A percentile compares a stretch with the other conserved stretches of the same genome.
These are phyloP conservation scores for Scaptomyza cyrtandrae DNA, from an alignment of 2,888 invertebrate genomes.

Conservation along the genomic window DNA sequence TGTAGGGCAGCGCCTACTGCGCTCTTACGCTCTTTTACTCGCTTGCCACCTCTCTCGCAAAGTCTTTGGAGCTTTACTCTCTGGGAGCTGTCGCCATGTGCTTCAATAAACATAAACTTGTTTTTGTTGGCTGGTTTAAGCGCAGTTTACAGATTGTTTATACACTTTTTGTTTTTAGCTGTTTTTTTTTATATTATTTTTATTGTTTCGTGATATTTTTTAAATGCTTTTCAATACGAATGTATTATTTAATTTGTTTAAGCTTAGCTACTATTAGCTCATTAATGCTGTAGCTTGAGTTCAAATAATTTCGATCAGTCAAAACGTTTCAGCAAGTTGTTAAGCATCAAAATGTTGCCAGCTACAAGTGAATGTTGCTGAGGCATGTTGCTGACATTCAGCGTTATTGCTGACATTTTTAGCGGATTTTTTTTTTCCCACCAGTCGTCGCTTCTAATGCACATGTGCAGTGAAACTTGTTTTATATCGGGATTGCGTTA, in stretches of 20 bases:
- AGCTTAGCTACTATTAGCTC: background rate
- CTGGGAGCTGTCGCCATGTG: slow-evolving; percentile 56
- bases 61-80: slow-evolving; percentile 17
- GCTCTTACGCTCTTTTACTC: background rate
- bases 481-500: slow-evolving; percentile 52
- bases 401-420: slow-evolving; percentile 26
- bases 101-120: slow-evolving; percentile 70
- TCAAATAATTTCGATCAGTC: background rate
- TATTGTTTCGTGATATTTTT: slow-evolving; percentile 12
- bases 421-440: slow-evolving; percentile 23
- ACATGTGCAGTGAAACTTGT: slow-evolving; percentile 77
- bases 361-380: slow-evolving; percentile 36
- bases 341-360: slow-evolving; percentile 13
- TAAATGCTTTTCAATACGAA: slow-evolving; percentile 8
- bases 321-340: background rate
- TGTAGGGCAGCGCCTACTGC: slow-evolving; percentile 36
- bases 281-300: background rate
- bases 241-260: background rate
- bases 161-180: slow-evolving; percentile 39
- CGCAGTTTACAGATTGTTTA: slow-evolving; percentile 53
- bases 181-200: slow-evolving; percentile 20
- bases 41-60: slow-evolving; percentile 7
- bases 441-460: slow-evolving; percentile 37
- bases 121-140: slow-evolving; percentile 60
- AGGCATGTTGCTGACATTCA: slow-evolving; percentile 47